Evolutionary conservation across 2,113 vertebrate genomes (phyloP).

Genomic region (Tachysurus fulvidraco): DNA sequence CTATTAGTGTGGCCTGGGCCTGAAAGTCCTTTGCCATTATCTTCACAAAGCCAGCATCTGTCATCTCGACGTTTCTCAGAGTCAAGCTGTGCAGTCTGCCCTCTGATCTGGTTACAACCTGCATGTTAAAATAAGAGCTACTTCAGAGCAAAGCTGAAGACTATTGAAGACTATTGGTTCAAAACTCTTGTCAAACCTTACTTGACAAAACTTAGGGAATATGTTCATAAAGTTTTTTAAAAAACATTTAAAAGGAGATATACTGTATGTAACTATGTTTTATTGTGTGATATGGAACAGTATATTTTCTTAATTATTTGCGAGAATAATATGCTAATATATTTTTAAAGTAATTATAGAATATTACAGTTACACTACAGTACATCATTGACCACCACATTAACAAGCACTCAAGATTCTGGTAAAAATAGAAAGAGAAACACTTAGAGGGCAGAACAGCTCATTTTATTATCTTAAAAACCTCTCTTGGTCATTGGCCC

Average conservation of each 20-base stretch:
- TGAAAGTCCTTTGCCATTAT: constrained; percentile 90
- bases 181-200: neutral
- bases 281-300: neutral
- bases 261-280: neutral
- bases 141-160: neutral
- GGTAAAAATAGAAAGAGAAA: constrained; percentile 58
- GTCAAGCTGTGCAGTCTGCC: constrained; percentile 86
- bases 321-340: neutral
- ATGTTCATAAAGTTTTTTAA: neutral
- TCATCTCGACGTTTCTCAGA: constrained; percentile 85
- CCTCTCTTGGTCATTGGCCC: neutral
- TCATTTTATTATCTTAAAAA: constrained; percentile 52
- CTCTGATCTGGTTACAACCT: constrained; percentile 87
- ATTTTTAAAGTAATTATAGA: neutral
- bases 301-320: neutral
- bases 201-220: neutral
- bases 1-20: constrained; percentile 85
- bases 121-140: constrained; percentile 40
- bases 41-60: constrained; percentile 88
- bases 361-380: neutral
- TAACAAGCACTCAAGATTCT: constrained; percentile 37
- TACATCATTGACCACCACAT: constrained; percentile 5
- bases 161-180: neutral
- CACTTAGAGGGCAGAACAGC: constrained; percentile 34
- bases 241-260: neutral